Evolutionary conservation across 2,797 vertebrate species (phyloP), one percentile per base, ranked within the genome.

Genomic region (Gallirallus australis): DNA sequence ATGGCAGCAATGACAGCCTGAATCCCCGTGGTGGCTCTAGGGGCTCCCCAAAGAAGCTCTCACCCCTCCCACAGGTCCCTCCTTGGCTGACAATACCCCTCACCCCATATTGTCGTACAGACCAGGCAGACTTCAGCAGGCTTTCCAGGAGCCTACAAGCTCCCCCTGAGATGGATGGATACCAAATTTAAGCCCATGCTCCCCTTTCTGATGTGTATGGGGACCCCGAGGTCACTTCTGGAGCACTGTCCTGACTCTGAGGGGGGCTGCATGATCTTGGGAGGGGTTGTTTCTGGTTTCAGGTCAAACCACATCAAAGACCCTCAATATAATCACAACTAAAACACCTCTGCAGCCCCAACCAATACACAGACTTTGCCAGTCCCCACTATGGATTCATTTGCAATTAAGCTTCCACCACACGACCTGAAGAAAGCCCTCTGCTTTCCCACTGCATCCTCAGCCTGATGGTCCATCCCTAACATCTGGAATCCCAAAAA

Each of bases 211-310:
- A 54, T 6, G 9, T 21, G 16, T 33, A 4, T 40, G 28, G n/a
- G 35, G 64, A 65, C 18, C 15, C 28, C 19, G 9, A 9, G 7
- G 16, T n/a, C 50, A 15, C 4, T 48, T 8, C 50, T 50, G 28
- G 53, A 83, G 39, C 45, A 33, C 9, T 47, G 24, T 4, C 7
- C 24, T 24, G 33, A 12, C 12, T 50, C 50, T 8, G 2, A n/a
- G 18, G 8, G 7, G 14, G 11, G 1, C 0, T 24, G 9, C 3
- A 11, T n/a, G n/a, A 65, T 20, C 23, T 45, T 12, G 6, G 12
- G 21, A 25, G n/a, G 14, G 6, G 7, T 3, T 83, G 30, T 54
- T 72, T 69, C 83, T 61, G 28, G n/a, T 27, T 27, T 88, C 31
- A 15, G 48, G 18, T 87, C 48, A 91, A 90, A 71, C 33, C 27